These are phyloP conservation scores for Macropodus opercularis DNA, from an alignment of 2,797 vertebrate species.

Conservation along the genomic window DNA sequence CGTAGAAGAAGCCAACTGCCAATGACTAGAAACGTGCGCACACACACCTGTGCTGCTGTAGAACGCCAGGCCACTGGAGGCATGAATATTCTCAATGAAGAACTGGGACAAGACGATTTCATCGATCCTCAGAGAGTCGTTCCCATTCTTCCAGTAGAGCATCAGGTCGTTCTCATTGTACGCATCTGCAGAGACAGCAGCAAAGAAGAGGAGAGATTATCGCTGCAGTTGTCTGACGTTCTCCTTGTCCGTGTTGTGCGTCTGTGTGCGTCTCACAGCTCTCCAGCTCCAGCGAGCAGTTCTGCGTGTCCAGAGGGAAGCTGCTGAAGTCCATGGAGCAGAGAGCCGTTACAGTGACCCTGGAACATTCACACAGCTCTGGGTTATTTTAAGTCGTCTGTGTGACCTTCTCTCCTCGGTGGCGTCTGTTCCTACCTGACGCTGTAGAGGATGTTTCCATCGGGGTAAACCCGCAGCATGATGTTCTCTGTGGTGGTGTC, in stretches of 20 bases:
- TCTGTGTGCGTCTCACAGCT: conserved; percentile 86
- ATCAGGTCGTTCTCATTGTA: conserved; percentile 94
- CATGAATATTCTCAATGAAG: conserved; percentile 90
- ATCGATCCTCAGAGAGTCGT: conserved; percentile 89
- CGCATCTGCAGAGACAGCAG: conserved; percentile 76
- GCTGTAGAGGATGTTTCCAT: conserved; percentile 90
- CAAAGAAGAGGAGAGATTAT: background rate
- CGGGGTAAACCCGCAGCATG: conserved; percentile 89
- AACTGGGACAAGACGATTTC: conserved; percentile 92
- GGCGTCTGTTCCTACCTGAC: conserved; percentile 85
- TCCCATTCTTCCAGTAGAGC: conserved; percentile 92
- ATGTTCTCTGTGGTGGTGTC: conserved; percentile 91
- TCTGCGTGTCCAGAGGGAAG: conserved; percentile 93
- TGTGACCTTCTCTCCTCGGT: no score
- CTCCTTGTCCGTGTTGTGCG: background rate
- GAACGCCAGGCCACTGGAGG: conserved; percentile 89
- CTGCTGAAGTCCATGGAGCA: conserved; percentile 94
- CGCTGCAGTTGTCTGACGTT: background rate
- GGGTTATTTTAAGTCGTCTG: no score
- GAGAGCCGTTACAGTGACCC: conserved; percentile 90
- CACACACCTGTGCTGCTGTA: conserved; percentile 89
- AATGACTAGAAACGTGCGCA: background rate
- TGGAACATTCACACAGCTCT: conserved; percentile 55
- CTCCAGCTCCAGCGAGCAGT: conserved; percentile 91
- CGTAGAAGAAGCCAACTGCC: no score